phyloP scores from a whole-genome alignment of 1,140 invertebrate species.

The Temnothorax nylanderi region DNA sequence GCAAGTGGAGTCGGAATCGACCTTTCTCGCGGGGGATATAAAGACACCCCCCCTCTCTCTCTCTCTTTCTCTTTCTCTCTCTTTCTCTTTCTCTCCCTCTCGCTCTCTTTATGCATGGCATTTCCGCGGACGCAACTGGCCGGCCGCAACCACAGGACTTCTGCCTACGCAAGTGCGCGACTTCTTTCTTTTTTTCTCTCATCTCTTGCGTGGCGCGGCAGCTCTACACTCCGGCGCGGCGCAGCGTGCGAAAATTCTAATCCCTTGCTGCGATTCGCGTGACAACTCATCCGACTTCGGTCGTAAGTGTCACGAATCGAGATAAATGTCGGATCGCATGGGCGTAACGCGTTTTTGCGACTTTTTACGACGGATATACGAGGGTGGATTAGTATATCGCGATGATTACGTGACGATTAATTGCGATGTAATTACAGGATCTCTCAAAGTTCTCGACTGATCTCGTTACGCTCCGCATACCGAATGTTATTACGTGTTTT shows the following conservation, averaged over 20 bases:
- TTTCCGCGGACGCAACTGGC: not conserved
- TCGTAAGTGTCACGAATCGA: conserved; percentile 17
- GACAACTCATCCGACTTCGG: conserved; percentile 1
- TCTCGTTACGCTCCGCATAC: not conserved
- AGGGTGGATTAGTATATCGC: not conserved
- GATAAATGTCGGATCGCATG: not conserved
- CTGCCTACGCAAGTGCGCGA: not conserved
- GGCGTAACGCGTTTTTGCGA: not conserved
- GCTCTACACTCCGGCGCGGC: too few species aligned
- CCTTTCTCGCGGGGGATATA: conserved; percentile 56
- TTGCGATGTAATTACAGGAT: not conserved
- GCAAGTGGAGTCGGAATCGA: conserved; percentile 46
- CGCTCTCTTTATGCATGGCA: not conserved
- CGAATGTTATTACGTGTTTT: not conserved
- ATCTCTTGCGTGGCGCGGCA: not conserved
- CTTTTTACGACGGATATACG: not conserved
- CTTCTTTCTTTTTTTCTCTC: not conserved
- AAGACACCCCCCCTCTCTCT: conserved; percentile 43
- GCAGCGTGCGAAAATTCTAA: not conserved
- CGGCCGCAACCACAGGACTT: not conserved
- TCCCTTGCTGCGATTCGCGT: not conserved
- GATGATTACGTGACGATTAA: conserved; percentile 5
- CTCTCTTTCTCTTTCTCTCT: not conserved
- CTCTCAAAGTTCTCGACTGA: not conserved
- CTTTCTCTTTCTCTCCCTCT: not conserved